A percentile compares a stretch with the other conserved stretches of the same genome.
phyloP scores from a whole-genome alignment of 2,113 vertebrate species.

The Pollachius pollachius region DNA sequence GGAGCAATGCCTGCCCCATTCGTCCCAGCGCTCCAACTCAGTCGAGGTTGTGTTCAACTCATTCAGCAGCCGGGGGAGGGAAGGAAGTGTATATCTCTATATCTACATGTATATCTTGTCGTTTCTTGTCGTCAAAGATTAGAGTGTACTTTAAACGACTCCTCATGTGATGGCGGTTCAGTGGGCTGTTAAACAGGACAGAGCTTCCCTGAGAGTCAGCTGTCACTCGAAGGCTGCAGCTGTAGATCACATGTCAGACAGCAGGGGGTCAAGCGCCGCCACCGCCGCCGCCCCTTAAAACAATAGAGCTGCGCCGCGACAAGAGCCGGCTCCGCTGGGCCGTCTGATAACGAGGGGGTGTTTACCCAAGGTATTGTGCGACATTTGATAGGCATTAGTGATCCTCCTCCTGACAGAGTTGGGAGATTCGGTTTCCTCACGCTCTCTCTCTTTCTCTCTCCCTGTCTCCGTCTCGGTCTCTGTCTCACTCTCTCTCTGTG shows the following conservation, averaged over 20 bases:
- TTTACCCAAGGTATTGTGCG: constrained; percentile 6
- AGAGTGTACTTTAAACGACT: too few species aligned
- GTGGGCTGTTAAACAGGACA: neutral
- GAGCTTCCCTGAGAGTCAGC: constrained; percentile 16
- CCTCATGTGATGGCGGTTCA: neutral
- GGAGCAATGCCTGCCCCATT: too few species aligned
- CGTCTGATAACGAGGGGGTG: neutral
- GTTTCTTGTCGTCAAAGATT: too few species aligned
- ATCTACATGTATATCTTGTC: too few species aligned
- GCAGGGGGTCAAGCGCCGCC: neutral
- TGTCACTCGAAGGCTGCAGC: constrained; percentile 7
- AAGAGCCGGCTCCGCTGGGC: neutral
- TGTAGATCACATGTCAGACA: neutral
- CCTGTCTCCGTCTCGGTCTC: neutral
- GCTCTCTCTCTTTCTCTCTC: constrained; percentile 6
- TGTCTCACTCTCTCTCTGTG: neutral
- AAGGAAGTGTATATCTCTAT: too few species aligned
- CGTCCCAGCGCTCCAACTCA: too few species aligned
- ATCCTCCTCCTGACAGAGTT: constrained; percentile 37
- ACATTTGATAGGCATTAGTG: constrained; percentile 46
- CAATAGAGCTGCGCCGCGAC: neutral
- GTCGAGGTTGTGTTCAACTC: too few species aligned
- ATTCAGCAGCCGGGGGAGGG: too few species aligned
- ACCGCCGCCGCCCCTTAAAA: neutral
- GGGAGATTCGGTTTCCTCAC: constrained; percentile 34